Base-by-base conservation (phyloP, 1,140 invertebrate genomes). In the Episyrphus balteatus region DNA sequence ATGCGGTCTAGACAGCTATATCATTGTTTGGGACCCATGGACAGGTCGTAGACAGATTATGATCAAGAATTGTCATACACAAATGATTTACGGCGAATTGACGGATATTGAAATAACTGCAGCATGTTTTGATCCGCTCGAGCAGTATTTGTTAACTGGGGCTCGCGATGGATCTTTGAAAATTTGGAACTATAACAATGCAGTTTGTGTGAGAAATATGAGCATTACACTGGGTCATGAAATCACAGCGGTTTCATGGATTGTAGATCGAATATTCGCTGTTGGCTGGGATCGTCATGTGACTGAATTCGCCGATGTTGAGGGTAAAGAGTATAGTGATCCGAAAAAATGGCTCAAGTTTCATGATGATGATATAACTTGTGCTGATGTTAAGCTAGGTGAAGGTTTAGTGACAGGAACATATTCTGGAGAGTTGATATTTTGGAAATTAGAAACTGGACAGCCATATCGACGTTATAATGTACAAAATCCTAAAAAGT, bases 181-280 rank as follows among this genome's bases (percentile, higher is more conserved):
- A 61, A 76, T 86, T 8, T 89, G 86, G 86, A 84, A 86, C 60
- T 87, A 86, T 54, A 86, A 84, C 57, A 80, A 81, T 19, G 82
- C 83, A 0, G 72, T 73, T 1, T 84, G 82, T 53, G 57, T 86
- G 26, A 66, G 78, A 46, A 75, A 73, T 26, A 77, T 84, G 78
- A 60, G 62, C 21, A 76, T 81, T 17, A 75, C 78, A 47, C 59
- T 72, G 40, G 74, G 76, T 55, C 74, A 73, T 49, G 76, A 79
- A 58, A 73, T 80, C 0, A 78, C 75, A 12, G 70, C 68, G 19
- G 73, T 77, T 1, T 73, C 78, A 45, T 81, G 78, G 77, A 71
- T 77, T 0, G 71, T 73, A 34, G 70, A 71, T 44, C 70, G 73
- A 50, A 83, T 88, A 51, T 60, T 86, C 47, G 82, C 79, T 6